Evolutionary conservation across 64 coral and sea anemone species (phyloP), one percentile per base, ranked within the genome.

Genomic region (Actinia tenebrosa): DNA sequence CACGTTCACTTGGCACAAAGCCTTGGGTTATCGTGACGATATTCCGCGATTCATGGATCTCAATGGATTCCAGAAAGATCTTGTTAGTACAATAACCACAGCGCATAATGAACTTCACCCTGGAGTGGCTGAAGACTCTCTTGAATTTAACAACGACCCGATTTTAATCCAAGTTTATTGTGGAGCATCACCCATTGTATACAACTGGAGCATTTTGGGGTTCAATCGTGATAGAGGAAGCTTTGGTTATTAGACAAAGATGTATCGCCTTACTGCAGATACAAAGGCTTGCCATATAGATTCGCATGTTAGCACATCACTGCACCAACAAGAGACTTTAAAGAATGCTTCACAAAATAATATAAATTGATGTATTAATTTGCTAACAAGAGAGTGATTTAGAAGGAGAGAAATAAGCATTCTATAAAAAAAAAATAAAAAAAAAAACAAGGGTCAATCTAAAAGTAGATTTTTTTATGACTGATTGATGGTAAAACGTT

Each of bases 171-270:
- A 96, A 75, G 92, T 96, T 43, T 96, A 93, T 77, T 89, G 89
- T 75, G 94, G 94, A 25, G 44, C 91, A 19, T 93, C 91, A 13
- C 88, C 94, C 3, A 92, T 96, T 27, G 5, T 92, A 75, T 86
- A 93, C 68, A 96, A 96, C 89, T 96, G 91, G 86, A 84, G 80
- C 30, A 90, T 96, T 54, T 80, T 88, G 50, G 94, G 94, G 5
- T 96, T 90, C 78, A 96, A 93, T 62, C 94, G 94, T n/a, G 94
- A 96, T 44, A 83, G 94, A 14, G 94, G 94, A 75, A 90, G 79
- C 26, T 93, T 93, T 93, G 94, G 91, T 17, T 96, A 90, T 56
- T 96, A 96, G 80, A 25, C 42, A 11, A 13, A 26, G 6, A 22
- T n/a, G 9, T 37, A 5, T 9, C 6, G 46, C 2, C 62, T n/a